Conservation (phyloP, 1,140 invertebrate species). For the Pemphigus obesinymphae region DNA sequence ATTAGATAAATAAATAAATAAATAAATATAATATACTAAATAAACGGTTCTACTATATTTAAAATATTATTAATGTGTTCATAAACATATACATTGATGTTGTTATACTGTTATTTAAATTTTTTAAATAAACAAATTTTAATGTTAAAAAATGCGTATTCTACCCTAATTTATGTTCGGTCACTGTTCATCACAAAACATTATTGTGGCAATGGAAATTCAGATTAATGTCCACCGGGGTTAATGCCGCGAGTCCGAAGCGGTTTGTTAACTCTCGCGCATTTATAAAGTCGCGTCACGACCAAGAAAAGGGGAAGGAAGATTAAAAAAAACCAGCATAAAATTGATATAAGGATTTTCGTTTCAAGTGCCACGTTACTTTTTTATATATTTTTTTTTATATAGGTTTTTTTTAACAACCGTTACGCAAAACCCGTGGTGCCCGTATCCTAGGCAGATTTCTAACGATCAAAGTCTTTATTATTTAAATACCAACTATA, state of each 20-base stretch:
- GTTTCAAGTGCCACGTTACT: neutral
- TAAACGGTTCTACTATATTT: too few relatives aligned
- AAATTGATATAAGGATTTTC: conserved; percentile 16
- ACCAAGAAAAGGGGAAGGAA: neutral
- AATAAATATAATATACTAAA: too few relatives aligned
- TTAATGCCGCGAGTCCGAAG: conserved; percentile 24
- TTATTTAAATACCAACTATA: neutral
- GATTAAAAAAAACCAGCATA: conserved; percentile 8
- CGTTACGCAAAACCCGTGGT: neutral
- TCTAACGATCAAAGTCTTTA: neutral
- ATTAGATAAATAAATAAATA: too few relatives aligned
- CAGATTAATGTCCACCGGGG: conserved; percentile 17
- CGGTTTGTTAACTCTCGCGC: conserved; percentile 18
- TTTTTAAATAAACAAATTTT: neutral
- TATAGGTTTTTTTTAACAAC: neutral
- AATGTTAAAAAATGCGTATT: neutral
- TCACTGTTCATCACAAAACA: conserved; percentile 18
- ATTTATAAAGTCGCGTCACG: conserved; percentile 5
- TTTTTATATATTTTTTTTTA: conserved; percentile 9
- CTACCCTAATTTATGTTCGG: conserved; percentile 4
- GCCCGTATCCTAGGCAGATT: neutral
- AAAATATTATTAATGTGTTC: too few relatives aligned
- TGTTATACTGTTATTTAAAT: neutral
- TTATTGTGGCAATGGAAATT: conserved; percentile 1
- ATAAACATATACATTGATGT: too few relatives aligned